phyloP scores from a whole-genome alignment of 2,888 invertebrate species.

The Calephelis perditalis region DNA sequence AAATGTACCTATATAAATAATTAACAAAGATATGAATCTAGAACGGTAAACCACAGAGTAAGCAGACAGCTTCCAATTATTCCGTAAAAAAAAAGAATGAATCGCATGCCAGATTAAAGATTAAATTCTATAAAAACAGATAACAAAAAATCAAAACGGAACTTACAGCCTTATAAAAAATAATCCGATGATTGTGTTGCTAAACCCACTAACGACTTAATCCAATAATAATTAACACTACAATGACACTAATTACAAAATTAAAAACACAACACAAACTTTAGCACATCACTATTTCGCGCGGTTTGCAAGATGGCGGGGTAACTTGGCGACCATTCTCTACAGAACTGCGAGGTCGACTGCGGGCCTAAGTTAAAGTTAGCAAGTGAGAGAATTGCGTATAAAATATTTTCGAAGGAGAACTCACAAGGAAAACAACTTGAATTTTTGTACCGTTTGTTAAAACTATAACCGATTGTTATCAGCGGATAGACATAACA shows the following conservation, averaged over 20 bases:
- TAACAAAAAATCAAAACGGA: background rate
- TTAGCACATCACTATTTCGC: constrained; percentile 43
- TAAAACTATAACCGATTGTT: background rate
- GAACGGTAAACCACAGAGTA: too few species aligned
- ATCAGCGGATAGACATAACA: background rate
- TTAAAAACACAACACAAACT: constrained; percentile 25
- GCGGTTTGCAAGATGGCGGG: constrained; percentile 57
- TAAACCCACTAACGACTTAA: constrained; percentile 31
- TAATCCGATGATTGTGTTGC: constrained; percentile 15
- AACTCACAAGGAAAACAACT: constrained; percentile 66
- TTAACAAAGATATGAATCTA: too few species aligned
- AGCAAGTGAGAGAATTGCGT: constrained; percentile 56
- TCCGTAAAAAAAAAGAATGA: too few species aligned
- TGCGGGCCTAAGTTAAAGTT: constrained; percentile 57
- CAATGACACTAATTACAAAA: constrained; percentile 7
- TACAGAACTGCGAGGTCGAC: constrained; percentile 64
- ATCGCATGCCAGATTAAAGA: too few species aligned
- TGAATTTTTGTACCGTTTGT: constrained; percentile 21
- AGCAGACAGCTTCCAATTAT: too few species aligned
- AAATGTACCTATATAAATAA: too few species aligned
- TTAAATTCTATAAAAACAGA: too few species aligned
- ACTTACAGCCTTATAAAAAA: constrained; percentile 14
- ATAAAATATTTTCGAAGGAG: constrained; percentile 51
- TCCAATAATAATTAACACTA: constrained; percentile 18
- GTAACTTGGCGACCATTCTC: constrained; percentile 42